Evolutionary conservation across 2,888 invertebrate genomes (phyloP).

Genomic region (Ferdinandea cuprea): DNA sequence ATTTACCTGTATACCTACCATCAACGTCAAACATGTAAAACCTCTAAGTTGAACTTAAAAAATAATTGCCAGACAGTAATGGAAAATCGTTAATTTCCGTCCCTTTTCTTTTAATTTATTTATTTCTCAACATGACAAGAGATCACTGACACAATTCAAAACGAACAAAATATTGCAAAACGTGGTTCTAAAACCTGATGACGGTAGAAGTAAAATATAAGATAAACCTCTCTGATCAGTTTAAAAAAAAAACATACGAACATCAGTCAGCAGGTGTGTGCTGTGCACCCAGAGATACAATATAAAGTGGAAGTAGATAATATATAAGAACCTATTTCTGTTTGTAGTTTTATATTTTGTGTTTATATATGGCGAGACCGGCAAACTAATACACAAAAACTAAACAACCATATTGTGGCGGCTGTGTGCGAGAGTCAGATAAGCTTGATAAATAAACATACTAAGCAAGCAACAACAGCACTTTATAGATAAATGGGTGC

Average conservation of each 20-base stretch:
- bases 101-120: background rate
- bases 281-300: background rate
- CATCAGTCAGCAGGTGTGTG: slow-evolving; percentile 42
- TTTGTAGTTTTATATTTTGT: background rate
- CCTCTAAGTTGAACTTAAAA: too few species aligned
- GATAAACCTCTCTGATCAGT: slow-evolving; percentile 43
- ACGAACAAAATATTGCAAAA: slow-evolving; percentile 48
- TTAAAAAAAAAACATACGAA: slow-evolving; percentile 13
- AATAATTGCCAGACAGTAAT: background rate
- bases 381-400: slow-evolving; percentile 47
- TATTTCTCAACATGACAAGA: background rate
- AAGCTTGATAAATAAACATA: slow-evolving; percentile 51
- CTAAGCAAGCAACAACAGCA: slow-evolving; percentile 11
- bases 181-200: slow-evolving; percentile 32
- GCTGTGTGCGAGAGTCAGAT: slow-evolving; percentile 45
- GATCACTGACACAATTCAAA: slow-evolving; percentile 66
- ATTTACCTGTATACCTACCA: too few species aligned
- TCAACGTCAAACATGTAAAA: too few species aligned
- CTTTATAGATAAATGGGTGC: slow-evolving; percentile 14
- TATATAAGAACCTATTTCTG: background rate
- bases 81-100: background rate
- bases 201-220: slow-evolving; percentile 11
- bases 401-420: background rate
- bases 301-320: background rate
- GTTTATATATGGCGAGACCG: slow-evolving; percentile 50